Evolutionary conservation across 2,888 invertebrate genomes (phyloP).

Genomic region (Phania funesta): DNA sequence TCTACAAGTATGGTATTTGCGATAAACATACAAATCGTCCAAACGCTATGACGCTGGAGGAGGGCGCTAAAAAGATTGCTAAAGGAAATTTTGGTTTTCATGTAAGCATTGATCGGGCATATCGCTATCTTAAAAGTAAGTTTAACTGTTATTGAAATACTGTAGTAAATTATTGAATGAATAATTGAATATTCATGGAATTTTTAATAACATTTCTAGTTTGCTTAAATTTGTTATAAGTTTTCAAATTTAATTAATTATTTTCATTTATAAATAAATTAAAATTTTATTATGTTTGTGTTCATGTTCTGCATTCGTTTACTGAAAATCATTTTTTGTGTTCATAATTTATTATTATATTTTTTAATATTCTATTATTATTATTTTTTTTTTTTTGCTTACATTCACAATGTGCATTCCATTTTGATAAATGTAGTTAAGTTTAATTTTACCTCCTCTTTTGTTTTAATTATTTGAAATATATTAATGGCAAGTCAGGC

Average conservation of each 20-base stretch:
- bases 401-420: background rate
- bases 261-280: no score
- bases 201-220: no score
- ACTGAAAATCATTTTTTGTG: no score
- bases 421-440: background rate
- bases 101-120: constrained; percentile 74
- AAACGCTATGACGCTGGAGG: constrained; percentile 72
- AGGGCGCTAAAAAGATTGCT: constrained; percentile 72
- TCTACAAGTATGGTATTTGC: constrained; percentile 74
- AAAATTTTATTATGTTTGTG: no score
- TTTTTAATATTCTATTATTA: background rate
- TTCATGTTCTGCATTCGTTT: no score
- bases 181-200: no score
- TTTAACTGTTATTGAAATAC: no score
- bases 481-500: no score
- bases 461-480: constrained; percentile 32
- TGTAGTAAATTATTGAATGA: no score
- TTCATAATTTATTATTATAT: background rate
- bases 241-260: no score
- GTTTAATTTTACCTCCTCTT: background rate
- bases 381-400: background rate
- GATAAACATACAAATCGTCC: constrained; percentile 54
- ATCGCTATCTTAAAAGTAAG: constrained; percentile 72
- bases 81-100: constrained; percentile 77
- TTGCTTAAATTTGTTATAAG: no score